A percentile compares a stretch with the other conserved stretches of the same genome.
Evolutionary conservation across 2,113 vertebrate genomes (phyloP).

Genomic region (Neomonachus schauinslandi): DNA sequence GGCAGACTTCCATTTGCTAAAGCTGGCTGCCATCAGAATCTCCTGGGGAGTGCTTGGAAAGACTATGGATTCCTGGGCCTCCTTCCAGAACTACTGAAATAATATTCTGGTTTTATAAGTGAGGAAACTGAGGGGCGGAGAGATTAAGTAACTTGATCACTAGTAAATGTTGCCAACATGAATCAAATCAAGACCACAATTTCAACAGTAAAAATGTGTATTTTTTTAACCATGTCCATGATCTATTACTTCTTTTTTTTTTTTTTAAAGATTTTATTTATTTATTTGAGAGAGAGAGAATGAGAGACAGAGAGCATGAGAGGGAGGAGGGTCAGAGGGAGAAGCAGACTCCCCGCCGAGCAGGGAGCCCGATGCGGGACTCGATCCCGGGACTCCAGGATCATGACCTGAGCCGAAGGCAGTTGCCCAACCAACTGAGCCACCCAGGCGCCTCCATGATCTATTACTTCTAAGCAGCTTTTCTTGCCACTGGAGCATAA

Average conservation of each 20-base stretch:
- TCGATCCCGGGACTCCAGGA: too few relatives aligned
- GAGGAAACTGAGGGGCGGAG: not conserved
- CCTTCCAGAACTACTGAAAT: not conserved
- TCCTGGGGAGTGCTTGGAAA: not conserved
- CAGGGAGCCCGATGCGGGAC: too few relatives aligned
- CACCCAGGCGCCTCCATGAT: too few relatives aligned
- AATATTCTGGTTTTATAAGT: not conserved
- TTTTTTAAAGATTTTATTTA: too few relatives aligned
- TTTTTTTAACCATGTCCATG: not conserved
- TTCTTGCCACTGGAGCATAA: not conserved
- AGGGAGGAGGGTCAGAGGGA: too few relatives aligned
- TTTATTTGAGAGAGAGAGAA: too few relatives aligned
- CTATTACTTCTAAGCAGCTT: not conserved
- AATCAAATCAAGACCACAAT: not conserved
- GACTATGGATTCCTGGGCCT: not conserved
- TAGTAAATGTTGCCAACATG: not conserved
- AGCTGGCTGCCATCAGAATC: not conserved
- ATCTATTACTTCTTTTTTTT: not conserved
- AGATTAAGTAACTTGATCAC: conserved; percentile 7
- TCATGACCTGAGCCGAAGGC: too few relatives aligned
- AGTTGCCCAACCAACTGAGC: too few relatives aligned
- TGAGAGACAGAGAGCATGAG: too few relatives aligned
- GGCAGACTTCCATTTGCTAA: not conserved
- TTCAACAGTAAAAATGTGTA: not conserved
- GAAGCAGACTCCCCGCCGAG: too few relatives aligned